Evolutionary conservation across 2,797 vertebrate species (phyloP), one percentile per base, ranked within the genome.

Genomic region (Cyprinella venusta): DNA sequence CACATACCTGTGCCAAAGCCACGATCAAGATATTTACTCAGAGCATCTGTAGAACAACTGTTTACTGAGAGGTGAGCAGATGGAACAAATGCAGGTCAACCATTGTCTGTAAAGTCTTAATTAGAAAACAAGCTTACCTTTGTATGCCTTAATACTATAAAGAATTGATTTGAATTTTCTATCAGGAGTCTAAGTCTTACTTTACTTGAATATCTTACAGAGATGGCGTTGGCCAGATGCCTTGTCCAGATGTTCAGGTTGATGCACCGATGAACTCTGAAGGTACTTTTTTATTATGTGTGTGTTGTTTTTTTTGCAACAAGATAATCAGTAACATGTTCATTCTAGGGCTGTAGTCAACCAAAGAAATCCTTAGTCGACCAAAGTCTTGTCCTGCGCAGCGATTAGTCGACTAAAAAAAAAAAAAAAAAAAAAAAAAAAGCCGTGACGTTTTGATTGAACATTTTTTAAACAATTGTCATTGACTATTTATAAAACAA

Each of bases 1-100:
- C 76, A 79, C 77, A 21, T 40, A 54, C 88, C 88, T 1, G 85
- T 89, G 30, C 88, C 86, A 1, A 89, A 86, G 42, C 88, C 88
- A 1, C 79, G 88, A 45, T 54, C 81, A 6, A 59, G 81, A 7
- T 85, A 89, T 54, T 59, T 26, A 6, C 2, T 33, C 5, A 21
- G 16, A 13, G 52, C 2, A n/a, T 12, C 6, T 42, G 42, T 38
- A 10, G 2, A 0, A 64, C 68, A 12, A 12, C 42, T 8, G 5
- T 89, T 81, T 26, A 56, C 4, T 15, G 78, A 79, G 3, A 83
- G 87, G 87, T 89, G 77, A 83, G 76, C 5, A 3, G 40, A 52
- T 38, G 38, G 6, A 40, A 8, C 38, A 10, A 8, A 26, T 24
- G 30, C 1, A 12, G 3, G 64, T 59, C 50, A 79, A 9, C 6